Conservation (phyloP, 2,113 vertebrate genomes). For the Tonatia bakeri region DNA sequence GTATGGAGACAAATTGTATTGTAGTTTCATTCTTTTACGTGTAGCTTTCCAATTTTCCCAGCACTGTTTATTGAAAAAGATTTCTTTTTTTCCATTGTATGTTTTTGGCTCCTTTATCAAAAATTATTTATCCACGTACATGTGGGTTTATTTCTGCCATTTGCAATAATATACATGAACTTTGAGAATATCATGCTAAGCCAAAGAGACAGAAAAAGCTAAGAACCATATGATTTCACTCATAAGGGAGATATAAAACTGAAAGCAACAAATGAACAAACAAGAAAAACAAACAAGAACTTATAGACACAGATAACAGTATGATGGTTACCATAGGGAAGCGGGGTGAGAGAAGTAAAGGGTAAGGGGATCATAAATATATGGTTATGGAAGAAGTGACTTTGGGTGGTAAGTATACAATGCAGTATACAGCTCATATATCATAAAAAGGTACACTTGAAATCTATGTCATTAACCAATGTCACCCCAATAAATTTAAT, state of each 20-base stretch:
- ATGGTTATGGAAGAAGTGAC: neutral
- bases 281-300: neutral
- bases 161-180: neutral
- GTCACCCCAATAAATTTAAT: neutral
- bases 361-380: neutral
- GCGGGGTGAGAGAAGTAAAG: neutral
- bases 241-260: neutral
- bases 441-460: neutral
- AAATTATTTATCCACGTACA: neutral
- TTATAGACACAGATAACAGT: neutral
- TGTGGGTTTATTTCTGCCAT: neutral
- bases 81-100: neutral
- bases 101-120: neutral
- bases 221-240: neutral
- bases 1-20: neutral
- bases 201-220: neutral
- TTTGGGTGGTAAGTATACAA: neutral
- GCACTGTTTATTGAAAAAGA: neutral
- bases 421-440: neutral
- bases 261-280: neutral
- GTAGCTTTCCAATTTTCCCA: neutral
- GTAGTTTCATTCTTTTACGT: neutral
- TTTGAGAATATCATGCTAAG: neutral
- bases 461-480: neutral
- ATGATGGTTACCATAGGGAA: neutral